phyloP scores from a whole-genome alignment of 2,797 vertebrate species.

The Chloroceryle inda region DNA sequence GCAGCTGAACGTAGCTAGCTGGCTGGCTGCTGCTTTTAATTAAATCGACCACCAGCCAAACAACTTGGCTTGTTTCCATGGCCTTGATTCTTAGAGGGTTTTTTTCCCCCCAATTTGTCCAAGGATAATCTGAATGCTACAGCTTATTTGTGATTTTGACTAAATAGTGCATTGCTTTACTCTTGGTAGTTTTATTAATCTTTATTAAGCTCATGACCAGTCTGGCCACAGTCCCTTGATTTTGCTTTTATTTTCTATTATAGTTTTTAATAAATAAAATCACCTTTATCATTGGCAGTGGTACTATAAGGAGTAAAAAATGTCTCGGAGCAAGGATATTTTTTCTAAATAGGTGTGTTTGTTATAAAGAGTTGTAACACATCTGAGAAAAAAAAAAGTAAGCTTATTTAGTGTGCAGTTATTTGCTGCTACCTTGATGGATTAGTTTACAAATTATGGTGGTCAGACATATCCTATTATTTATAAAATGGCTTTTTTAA shows the following conservation, averaged over 20 bases:
- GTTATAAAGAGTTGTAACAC: background rate
- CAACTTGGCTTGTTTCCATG: background rate
- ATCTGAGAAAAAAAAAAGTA: background rate
- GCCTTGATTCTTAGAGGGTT: background rate
- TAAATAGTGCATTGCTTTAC: background rate
- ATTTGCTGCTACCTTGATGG: background rate
- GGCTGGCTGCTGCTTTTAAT: conserved; percentile 44
- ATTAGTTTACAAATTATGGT: background rate
- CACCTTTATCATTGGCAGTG: background rate
- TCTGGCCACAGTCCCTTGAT: background rate
- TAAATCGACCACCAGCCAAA: conserved; percentile 18
- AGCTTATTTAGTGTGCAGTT: background rate
- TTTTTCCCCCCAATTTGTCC: background rate
- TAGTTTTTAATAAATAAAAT: background rate
- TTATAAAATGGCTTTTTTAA: conserved; percentile 17
- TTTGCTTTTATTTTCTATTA: background rate
- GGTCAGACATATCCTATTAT: conserved; percentile 1
- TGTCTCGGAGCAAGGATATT: background rate
- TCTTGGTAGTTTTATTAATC: background rate
- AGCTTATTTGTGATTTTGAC: background rate
- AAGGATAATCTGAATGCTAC: background rate
- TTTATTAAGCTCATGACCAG: background rate
- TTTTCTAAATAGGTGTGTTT: background rate
- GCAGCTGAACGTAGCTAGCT: background rate
- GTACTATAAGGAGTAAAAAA: background rate